Evolutionary conservation across 2,113 vertebrate species (phyloP), one percentile per base, ranked within the genome.

Genomic region (Pedionomus torquatus): DNA sequence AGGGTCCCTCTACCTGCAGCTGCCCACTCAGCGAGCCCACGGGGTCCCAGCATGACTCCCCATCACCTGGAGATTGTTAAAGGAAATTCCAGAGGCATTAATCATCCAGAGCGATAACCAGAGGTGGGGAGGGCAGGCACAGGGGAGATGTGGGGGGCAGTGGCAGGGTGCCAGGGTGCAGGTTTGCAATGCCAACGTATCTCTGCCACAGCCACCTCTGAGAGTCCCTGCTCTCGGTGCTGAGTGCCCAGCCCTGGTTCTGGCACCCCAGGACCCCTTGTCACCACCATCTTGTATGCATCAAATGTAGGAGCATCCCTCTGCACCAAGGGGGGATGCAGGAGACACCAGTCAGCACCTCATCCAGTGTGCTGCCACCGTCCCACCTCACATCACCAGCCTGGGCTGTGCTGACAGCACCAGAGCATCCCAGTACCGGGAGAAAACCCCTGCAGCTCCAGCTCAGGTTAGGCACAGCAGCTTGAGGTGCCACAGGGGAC

Each of bases 341-440:
- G 71, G 52, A 72, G 48, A n/a, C 44, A 28, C 31, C 87, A 87
- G 41, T 6, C 52, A 35, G 70, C 1, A 5, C 20, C 9, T 1
- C 23, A 28, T 7, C 13, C 84, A 18, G 41, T 63, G 11, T 2
- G 0, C 9, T 48, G 58, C 37, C 41, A 9, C 83, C 66, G 18
- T 44, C 35, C 35, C 30, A 19, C 14, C 54, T 43, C 18, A 0
- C 21, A 4, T 12, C 37, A 9, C 39, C 57, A 35, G 31, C 55
- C 30, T 3, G 21, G 66, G 33, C 43, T n/a, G 37, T 4, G 6
- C 75, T 8, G 2, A 11, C 11, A 68, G 35, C 80, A 30, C 31
- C 21, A 0, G 54, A 46, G 52, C 61, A 39, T 24, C 71, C 33
- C 0, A 0, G 11, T 8, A 5, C 83, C 0, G 2, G n/a, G 9